Conservation (phyloP, 2,113 vertebrate genomes). For the Passer domesticus region DNA sequence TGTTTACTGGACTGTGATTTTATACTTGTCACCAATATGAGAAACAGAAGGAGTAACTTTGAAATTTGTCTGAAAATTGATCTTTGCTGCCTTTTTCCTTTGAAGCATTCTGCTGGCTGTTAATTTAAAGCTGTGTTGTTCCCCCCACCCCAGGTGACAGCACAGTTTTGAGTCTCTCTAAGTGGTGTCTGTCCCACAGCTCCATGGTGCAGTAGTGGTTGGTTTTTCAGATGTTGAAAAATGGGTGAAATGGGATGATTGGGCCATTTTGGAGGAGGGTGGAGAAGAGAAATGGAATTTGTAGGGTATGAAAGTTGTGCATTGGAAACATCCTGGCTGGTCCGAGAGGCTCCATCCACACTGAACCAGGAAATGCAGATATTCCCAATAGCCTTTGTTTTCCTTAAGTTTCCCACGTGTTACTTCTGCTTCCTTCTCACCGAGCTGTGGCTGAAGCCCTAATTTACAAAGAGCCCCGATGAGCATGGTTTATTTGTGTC, state of each 20-base stretch:
- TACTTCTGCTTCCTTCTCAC: not conserved
- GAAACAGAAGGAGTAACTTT: not conserved
- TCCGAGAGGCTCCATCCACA: constrained; percentile 33
- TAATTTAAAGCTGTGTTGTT: not conserved
- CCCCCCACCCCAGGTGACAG: not conserved
- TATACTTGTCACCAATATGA: not conserved
- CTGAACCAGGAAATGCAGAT: constrained; percentile 56
- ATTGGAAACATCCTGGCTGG: constrained; percentile 49
- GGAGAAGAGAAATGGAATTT: constrained; percentile 19
- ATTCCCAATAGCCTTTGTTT: constrained; percentile 42
- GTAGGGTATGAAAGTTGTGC: not conserved
- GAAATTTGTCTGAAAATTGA: not conserved
- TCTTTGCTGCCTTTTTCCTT: not conserved
- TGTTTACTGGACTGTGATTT: not conserved
- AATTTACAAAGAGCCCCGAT: not conserved
- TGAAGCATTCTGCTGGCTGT: not conserved
- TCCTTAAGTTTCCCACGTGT: not conserved
- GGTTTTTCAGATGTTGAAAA: not conserved
- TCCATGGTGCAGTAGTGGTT: not conserved
- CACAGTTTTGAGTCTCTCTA: not conserved
- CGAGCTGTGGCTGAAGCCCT: not conserved
- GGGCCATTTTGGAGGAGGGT: not conserved
- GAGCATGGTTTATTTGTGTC: not conserved
- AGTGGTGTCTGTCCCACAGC: not conserved
- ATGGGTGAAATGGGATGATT: not conserved